A percentile compares a stretch with the other conserved stretches of the same genome.
phyloP scores from a whole-genome alignment of 2,797 vertebrate species.

The Acestrorhynchus altus region DNA sequence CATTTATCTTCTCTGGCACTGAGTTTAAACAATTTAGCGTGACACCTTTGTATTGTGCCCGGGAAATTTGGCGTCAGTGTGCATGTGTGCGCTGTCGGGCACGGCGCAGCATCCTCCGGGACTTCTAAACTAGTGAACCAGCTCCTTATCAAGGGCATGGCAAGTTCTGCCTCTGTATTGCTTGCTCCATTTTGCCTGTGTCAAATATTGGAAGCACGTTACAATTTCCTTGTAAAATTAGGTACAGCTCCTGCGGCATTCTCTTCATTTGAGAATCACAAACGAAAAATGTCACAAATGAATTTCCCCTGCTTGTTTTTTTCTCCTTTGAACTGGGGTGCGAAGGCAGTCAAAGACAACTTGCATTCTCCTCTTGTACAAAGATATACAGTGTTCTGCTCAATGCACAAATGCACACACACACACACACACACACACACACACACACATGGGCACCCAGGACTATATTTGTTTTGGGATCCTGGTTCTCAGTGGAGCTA shows the following conservation, averaged over 20 bases:
- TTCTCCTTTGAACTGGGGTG: constrained; percentile 35
- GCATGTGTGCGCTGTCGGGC: constrained; percentile 8
- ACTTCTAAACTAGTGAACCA: constrained; percentile 23
- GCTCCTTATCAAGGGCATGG: constrained; percentile 11
- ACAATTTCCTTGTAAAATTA: constrained; percentile 30
- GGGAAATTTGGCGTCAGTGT: constrained; percentile 4
- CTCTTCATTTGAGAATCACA: constrained; percentile 31
- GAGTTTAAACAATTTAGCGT: constrained; percentile 36
- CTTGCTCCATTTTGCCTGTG: constrained; percentile 12
- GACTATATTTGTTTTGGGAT: constrained; percentile 12
- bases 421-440: neutral
- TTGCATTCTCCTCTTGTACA: constrained; percentile 29
- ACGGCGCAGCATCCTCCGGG: neutral
- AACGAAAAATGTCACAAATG: constrained; percentile 30
- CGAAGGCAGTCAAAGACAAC: constrained; percentile 20
- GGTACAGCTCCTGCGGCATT: constrained; percentile 15
- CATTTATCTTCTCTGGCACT: constrained; percentile 33
- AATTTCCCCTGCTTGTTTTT: constrained; percentile 37
- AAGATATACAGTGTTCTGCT: constrained; percentile 19
- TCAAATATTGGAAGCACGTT: constrained; percentile 21
- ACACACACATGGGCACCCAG: neutral
- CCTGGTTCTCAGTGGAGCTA: constrained; percentile 9
- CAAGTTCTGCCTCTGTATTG: neutral
- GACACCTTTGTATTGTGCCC: constrained; percentile 21
- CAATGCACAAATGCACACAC: neutral